phyloP scores from a whole-genome alignment of 2,797 vertebrate genomes.

The Prionace glauca region DNA sequence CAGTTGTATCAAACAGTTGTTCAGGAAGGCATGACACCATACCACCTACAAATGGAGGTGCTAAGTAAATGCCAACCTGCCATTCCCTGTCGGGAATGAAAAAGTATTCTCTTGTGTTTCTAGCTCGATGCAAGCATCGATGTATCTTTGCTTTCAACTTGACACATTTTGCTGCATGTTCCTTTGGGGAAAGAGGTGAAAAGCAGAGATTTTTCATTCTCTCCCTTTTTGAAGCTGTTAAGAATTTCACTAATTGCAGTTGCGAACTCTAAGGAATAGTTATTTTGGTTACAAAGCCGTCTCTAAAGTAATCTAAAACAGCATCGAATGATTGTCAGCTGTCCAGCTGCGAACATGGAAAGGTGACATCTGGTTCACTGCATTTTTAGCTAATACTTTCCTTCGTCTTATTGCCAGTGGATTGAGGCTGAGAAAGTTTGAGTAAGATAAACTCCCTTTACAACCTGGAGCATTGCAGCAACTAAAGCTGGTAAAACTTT shows the following conservation, averaged over 20 bases:
- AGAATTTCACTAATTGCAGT: neutral
- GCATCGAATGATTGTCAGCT: neutral
- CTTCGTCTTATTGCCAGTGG: neutral
- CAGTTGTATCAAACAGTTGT: neutral
- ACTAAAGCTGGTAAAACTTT: neutral
- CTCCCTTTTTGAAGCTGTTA: neutral
- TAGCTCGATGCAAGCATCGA: neutral
- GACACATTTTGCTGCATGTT: neutral
- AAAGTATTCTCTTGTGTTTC: neutral
- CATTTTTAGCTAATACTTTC: neutral
- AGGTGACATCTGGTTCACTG: slow-evolving; percentile 11
- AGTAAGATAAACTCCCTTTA: slow-evolving; percentile 8
- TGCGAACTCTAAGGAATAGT: neutral
- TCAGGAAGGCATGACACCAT: neutral
- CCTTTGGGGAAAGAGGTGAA: neutral
- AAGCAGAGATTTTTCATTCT: neutral
- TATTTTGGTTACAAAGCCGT: neutral
- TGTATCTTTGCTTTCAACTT: neutral
- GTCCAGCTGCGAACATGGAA: slow-evolving; percentile 20
- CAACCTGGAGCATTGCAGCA: neutral
- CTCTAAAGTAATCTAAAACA: neutral
- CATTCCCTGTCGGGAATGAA: neutral
- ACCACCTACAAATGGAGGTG: neutral
- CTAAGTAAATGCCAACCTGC: neutral
- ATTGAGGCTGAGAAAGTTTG: neutral